phyloP scores from a whole-genome alignment of 1,140 invertebrate genomes.

The Orius insidiosus region DNA sequence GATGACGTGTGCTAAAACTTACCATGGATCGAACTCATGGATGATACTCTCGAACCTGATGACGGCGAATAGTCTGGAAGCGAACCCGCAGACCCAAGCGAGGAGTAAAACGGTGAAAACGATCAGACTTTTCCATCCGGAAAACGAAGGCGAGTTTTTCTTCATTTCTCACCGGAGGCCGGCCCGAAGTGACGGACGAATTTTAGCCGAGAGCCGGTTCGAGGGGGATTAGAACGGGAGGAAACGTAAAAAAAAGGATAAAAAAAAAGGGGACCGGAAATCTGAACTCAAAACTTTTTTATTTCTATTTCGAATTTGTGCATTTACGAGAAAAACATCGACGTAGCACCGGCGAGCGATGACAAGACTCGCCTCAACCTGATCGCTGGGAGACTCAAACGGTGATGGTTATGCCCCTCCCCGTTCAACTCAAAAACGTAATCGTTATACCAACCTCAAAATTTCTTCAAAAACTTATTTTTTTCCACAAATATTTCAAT shows the following conservation, averaged over 20 bases:
- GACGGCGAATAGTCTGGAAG: slow-evolving; percentile 93
- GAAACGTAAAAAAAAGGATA: neutral
- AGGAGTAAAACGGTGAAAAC: slow-evolving; percentile 81
- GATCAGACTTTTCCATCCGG: slow-evolving; percentile 48
- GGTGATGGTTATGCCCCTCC: too few relatives aligned
- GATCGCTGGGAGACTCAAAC: too few relatives aligned
- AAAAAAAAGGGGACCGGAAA: neutral
- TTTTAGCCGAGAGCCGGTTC: neutral
- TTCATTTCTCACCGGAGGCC: slow-evolving; percentile 11
- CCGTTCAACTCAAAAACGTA: too few relatives aligned
- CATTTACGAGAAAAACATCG: too few relatives aligned
- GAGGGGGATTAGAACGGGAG: too few relatives aligned
- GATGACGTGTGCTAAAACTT: slow-evolving; percentile 26
- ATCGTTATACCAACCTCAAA: too few relatives aligned
- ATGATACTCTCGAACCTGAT: slow-evolving; percentile 99
- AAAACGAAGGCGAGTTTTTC: slow-evolving; percentile 13
- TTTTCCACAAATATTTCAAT: too few relatives aligned
- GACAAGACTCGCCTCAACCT: too few relatives aligned
- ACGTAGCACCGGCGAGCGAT: too few relatives aligned
- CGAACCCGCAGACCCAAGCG: slow-evolving; percentile 94
- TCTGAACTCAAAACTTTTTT: too few relatives aligned
- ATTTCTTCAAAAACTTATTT: too few relatives aligned
- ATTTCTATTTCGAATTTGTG: too few relatives aligned
- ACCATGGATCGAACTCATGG: slow-evolving; percentile 99
- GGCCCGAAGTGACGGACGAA: neutral